Base-by-base conservation (phyloP, 2,113 vertebrate species). In the Hipposideros armiger region DNA sequence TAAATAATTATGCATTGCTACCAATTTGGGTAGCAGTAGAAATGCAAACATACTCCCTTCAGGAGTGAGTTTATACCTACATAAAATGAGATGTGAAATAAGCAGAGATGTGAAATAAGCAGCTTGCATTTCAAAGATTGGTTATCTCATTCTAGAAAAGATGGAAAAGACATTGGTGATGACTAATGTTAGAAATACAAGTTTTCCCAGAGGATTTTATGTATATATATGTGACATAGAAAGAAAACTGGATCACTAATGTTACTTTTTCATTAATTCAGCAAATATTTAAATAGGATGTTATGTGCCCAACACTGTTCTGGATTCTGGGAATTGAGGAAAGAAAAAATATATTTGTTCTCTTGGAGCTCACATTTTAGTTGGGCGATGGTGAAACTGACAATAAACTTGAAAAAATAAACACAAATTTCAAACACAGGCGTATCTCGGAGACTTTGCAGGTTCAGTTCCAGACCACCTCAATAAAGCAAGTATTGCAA, bases 121-220 rank as follows among this genome's bases (percentile, higher is more conserved):
- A 36, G 36, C 40, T 83, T 91, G 0, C 8, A 20, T 69, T 87
- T 84, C 87, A 52, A 90, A 95, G 69, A 56, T 45, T 42, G 26
- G 22, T 73, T 78, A 52, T 56, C 70, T 70, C 50, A 58, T 84
- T 89, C 30, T 77, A 77, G 82, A 95, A 60, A 15, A 82, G 73
- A 77, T 52, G 36, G 64, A 73, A 93, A 95, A 88, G 85, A 92
- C 16, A n/a, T 20, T 84, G n/a, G 47, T 50, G 32, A 82, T 42
- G 58, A 62, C n/a, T 78, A 80, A 54, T n/a, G 13, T 56, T 91
- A 70, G 77, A 89, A 60, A 88, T 62, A 72, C 1, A 54, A 62
- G 9, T 96, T 76, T 94, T 70, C 32, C 54, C 50, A 45, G 92
- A 69, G 82, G 20, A 8, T 73, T 58, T 78, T 92, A 22, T 67